Conservation (phyloP, 64 coral and sea anemone genomes). For the Actinia equina region DNA sequence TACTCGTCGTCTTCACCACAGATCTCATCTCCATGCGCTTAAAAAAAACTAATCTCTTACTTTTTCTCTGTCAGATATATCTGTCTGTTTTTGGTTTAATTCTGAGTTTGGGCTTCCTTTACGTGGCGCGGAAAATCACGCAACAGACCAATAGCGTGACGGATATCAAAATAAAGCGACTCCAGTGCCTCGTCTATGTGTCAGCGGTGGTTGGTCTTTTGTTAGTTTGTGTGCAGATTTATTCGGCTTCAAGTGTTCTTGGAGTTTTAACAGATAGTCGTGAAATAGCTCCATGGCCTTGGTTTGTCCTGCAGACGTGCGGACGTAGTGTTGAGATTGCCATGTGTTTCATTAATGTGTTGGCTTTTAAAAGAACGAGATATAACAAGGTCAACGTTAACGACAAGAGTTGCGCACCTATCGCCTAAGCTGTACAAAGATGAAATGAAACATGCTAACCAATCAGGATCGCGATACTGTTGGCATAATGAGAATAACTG, state of each 20-base stretch:
- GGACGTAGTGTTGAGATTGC: slow-evolving; percentile 32
- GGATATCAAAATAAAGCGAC: slow-evolving; percentile 13
- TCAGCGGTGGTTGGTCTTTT: slow-evolving; percentile 20
- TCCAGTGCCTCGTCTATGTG: slow-evolving; percentile 26
- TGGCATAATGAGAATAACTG: too few relatives aligned
- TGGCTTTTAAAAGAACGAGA: slow-evolving; percentile 8
- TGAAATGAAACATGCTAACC: not conserved
- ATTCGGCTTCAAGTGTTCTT: slow-evolving; percentile 22
- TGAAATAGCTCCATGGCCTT: slow-evolving; percentile 36
- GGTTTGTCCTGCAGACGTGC: slow-evolving; percentile 50
- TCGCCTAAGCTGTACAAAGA: too few relatives aligned
- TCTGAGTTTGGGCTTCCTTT: slow-evolving; percentile 35
- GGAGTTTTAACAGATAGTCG: not conserved
- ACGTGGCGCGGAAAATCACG: slow-evolving; percentile 40
- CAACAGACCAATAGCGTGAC: slow-evolving; percentile 11
- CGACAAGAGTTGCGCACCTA: not conserved
- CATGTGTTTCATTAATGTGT: slow-evolving; percentile 47
- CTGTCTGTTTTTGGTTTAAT: slow-evolving; percentile 41
- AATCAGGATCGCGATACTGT: not conserved
- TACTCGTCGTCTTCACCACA: slow-evolving; percentile 9
- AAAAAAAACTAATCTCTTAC: not conserved
- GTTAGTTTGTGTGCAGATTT: slow-evolving; percentile 36
- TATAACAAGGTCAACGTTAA: not conserved
- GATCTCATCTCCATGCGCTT: slow-evolving; percentile 24
- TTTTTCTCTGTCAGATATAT: slow-evolving; percentile 55